Evolutionary conservation across 1,140 invertebrate genomes (phyloP), one percentile per base, ranked within the genome.

Genomic region (Berghia stephanieae): DNA sequence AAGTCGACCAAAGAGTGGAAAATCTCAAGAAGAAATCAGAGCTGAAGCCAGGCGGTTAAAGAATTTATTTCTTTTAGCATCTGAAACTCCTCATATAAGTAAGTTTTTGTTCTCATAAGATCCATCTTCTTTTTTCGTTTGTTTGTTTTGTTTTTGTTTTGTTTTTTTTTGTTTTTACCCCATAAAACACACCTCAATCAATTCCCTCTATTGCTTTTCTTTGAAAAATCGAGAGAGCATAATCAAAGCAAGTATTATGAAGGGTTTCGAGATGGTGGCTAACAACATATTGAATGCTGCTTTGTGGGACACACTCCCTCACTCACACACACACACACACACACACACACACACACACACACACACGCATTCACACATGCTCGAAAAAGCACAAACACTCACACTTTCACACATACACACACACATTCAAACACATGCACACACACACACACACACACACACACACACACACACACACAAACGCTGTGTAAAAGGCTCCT

Each of bases 71-170:
- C 68, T 43, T 21, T 43, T 76, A 31, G 68, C 74, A 36, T 40
- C 60, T 42, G 42, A 38, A 2, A 43, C 74, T 43, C 74, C 74
- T 10, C 27, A 67, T 38, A 76, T 76, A 44, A 76, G 74, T 76
- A 49, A 76, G 63, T 75, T 16, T 43, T n/a, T n/a, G n/a, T n/a
- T n/a, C n/a, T n/a, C n/a, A n/a, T n/a, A n/a, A n/a, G n/a, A n/a
- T n/a, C n/a, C n/a, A n/a, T 68, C 27, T 34, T 68, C 10, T 68
- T 68, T 16, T 68, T 10, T 68, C 5, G 16, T 42, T 38, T 10
- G 6, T 24, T 16, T 10, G 10, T 38, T 38, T 10, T 38, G 6
- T 38, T 38, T 68, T 38, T 34, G 24, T 13, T 34, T 13, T 68
- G 40, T 6, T 36, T 60, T 60, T 10, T 60, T 67, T 16, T 46